Evolutionary conservation across 1,140 invertebrate species (phyloP).

Genomic region (Euura saliciscinereae): DNA sequence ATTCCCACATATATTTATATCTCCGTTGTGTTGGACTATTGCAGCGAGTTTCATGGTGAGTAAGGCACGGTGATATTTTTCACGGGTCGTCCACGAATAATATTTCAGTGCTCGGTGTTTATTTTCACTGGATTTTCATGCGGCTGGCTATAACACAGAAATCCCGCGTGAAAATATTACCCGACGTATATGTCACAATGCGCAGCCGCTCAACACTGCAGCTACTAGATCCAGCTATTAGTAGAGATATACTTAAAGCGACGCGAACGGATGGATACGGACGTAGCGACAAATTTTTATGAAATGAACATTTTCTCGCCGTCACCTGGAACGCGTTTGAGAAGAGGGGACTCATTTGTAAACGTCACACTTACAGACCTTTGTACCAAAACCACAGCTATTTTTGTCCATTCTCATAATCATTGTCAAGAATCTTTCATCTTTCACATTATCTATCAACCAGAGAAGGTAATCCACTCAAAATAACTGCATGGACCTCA

Average conservation of each 20-base stretch:
- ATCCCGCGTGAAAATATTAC: neutral
- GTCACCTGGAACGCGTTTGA: neutral
- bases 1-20: neutral
- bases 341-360: neutral
- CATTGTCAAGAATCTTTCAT: too few species aligned
- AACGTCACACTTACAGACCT: neutral
- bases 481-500: too few species aligned
- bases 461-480: too few species aligned
- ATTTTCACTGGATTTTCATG: constrained; percentile 5
- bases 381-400: too few species aligned
- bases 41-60: neutral
- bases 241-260: constrained; percentile 5
- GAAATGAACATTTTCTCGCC: constrained; percentile 5
- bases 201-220: neutral
- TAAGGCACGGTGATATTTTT: neutral
- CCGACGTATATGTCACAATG: constrained; percentile 1
- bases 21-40: neutral
- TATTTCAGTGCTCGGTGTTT: constrained; percentile 3
- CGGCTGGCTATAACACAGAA: neutral
- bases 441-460: too few species aligned
- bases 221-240: constrained; percentile 5
- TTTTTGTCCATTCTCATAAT: too few species aligned
- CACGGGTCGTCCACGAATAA: neutral
- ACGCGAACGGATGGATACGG: constrained; percentile 4
- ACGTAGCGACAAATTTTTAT: constrained; percentile 5